Percentiles rank a stretch among this genome's conserved stretches.
These are phyloP conservation scores for Drosophila aldrichi DNA, from an alignment of 2,888 invertebrate genomes.

Conservation along the genomic window DNA sequence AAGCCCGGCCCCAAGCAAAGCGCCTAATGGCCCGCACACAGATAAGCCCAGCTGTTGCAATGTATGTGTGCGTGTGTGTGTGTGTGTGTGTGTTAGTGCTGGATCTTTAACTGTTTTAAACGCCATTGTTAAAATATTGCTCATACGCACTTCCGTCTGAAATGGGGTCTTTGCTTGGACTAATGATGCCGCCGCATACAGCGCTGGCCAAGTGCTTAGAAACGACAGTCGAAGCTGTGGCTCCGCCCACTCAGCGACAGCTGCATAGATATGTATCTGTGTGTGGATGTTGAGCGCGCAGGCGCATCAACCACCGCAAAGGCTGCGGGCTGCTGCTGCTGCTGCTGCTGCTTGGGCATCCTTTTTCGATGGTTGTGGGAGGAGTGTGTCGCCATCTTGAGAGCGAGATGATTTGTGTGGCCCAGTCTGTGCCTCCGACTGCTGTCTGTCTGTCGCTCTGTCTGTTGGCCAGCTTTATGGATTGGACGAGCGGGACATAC, in stretches of 20 bases:
- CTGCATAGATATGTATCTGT: constrained; percentile 50
- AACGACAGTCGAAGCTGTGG: constrained; percentile 26
- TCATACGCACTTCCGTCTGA: constrained; percentile 81
- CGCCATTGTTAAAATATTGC: constrained; percentile 84
- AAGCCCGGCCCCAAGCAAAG: constrained; percentile 58
- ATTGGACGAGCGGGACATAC: constrained; percentile 54
- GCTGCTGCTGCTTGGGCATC: constrained; percentile 57
- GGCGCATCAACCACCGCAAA: constrained; percentile 66
- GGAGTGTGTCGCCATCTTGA: constrained; percentile 56
- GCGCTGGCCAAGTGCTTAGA: constrained; percentile 52
- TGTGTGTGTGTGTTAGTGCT: constrained; percentile 42
- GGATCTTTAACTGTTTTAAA: constrained; percentile 81
- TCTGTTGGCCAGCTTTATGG: constrained; percentile 18
- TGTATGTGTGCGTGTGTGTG: constrained; percentile 18
- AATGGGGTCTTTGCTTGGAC: constrained; percentile 77
- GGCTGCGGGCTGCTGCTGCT: constrained; percentile 22
- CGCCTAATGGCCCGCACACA: constrained; percentile 69
- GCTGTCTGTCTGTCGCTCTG: constrained; percentile 1
- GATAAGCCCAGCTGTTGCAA: constrained; percentile 19
- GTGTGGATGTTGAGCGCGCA: constrained; percentile 59
- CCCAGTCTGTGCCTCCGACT: constrained; percentile 17
- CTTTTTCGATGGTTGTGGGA: constrained; percentile 51
- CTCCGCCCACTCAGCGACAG: constrained; percentile 61
- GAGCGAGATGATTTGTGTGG: constrained; percentile 59
- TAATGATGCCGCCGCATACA: constrained; percentile 70